Evolutionary conservation across 2,113 vertebrate species (phyloP).

Genomic region (Proterorhinus semilunaris): DNA sequence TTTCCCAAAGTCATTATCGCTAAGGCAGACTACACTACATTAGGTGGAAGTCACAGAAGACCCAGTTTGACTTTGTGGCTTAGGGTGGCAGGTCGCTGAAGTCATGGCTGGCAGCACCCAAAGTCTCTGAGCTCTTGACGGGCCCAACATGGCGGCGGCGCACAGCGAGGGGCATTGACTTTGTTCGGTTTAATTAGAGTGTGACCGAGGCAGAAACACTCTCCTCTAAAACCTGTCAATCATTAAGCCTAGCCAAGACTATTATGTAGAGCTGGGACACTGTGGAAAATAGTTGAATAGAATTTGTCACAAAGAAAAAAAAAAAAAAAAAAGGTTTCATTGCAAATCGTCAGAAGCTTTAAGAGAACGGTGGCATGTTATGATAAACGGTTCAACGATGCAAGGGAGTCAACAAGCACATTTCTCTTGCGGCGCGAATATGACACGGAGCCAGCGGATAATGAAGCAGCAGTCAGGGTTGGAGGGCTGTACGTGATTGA

Average conservation of each 20-base stretch:
- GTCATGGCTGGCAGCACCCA: conserved; percentile 55
- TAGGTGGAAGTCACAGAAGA: conserved; percentile 13
- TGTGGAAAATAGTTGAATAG: background rate
- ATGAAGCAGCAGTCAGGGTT: conserved; percentile 4
- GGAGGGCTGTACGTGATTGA: background rate
- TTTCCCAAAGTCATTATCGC: background rate
- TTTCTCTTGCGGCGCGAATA: conserved; percentile 3
- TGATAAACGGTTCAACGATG: conserved; percentile 1
- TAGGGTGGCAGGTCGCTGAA: conserved; percentile 46
- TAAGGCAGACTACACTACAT: background rate
- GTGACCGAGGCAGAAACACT: conserved; percentile 28
- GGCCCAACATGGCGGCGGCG: conserved; percentile 43
- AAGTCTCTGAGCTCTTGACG: conserved; percentile 40
- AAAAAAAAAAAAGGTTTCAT: conserved; percentile 9
- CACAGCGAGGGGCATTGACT: conserved; percentile 31
- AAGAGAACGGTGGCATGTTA: conserved; percentile 7
- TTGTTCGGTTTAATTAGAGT: conserved; percentile 51
- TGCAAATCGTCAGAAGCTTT: conserved; percentile 5
- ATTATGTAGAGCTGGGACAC: background rate
- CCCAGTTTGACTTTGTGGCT: conserved; percentile 34
- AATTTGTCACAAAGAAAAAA: background rate
- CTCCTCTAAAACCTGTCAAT: conserved; percentile 32
- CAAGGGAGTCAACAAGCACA: conserved; percentile 12
- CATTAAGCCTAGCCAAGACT: conserved; percentile 9
- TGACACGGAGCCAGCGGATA: conserved; percentile 3